Evolutionary conservation across 2,113 vertebrate genomes (phyloP).

Genomic region (Genyomyrus donnyi): DNA sequence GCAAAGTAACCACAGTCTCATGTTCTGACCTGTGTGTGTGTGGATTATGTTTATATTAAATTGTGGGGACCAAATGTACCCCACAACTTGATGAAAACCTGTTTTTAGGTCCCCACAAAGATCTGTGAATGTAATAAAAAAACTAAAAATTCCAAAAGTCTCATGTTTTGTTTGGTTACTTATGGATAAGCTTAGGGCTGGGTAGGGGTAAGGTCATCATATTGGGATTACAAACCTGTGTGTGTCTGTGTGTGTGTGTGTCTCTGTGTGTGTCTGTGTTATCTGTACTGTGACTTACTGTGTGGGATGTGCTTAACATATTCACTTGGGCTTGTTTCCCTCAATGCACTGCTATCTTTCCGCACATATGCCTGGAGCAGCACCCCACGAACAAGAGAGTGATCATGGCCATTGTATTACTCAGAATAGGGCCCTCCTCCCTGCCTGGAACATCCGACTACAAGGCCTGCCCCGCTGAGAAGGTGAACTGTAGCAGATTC

Average conservation of each 20-base stretch:
- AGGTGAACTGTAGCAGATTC: background rate
- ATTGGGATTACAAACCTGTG: background rate
- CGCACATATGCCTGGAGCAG: background rate
- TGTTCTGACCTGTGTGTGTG: background rate
- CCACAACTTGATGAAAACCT: no score
- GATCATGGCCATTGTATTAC: background rate
- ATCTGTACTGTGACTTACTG: background rate
- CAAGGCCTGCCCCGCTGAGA: background rate
- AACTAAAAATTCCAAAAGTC: no score
- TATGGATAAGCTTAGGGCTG: no score
- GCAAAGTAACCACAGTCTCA: background rate
- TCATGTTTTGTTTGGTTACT: no score
- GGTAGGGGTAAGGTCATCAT: no score
- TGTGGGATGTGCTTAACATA: background rate
- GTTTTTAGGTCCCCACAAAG: no score
- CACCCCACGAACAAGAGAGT: background rate
- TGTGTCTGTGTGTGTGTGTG: no score
- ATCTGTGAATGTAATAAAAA: no score
- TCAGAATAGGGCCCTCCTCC: background rate
- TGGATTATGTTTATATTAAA: no score
- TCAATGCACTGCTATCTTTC: background rate
- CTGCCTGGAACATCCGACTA: background rate
- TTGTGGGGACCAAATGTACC: no score
- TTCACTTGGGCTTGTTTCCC: background rate
- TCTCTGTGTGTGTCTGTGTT: background rate